Percentiles rank a stretch among this genome's conserved stretches.
These are phyloP conservation scores for Nannobrachium achirus DNA, from an alignment of 2,113 vertebrate genomes.

Conservation along the genomic window DNA sequence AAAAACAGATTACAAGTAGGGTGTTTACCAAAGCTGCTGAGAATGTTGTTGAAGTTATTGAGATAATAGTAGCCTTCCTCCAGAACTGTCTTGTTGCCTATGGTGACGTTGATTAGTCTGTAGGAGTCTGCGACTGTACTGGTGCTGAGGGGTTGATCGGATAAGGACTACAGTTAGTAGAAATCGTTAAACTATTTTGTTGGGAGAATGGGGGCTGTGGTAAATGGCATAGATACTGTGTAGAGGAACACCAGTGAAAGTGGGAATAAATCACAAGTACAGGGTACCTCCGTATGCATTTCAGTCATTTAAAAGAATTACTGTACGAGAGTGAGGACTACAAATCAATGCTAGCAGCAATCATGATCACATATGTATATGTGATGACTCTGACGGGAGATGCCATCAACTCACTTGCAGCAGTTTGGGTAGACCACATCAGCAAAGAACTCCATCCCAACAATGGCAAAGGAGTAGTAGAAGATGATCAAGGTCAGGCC, in stretches of 20 bases:
- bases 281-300: not conserved
- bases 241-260: not conserved
- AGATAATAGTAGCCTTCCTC: conserved; percentile 98
- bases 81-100: conserved; percentile 87
- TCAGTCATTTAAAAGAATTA: not conserved
- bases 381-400: not conserved
- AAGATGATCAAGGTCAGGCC: conserved; percentile 96
- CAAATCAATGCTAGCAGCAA: not conserved
- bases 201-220: too few species aligned
- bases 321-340: not conserved
- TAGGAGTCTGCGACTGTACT: conserved; percentile 95
- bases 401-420: conserved; percentile 89
- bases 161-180: not conserved
- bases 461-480: conserved; percentile 98
- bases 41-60: conserved; percentile 97
- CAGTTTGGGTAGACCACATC: conserved; percentile 92
- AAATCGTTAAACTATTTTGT: too few species aligned
- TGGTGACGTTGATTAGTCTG: conserved; percentile 85
- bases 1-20: not conserved
- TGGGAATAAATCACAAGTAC: not conserved
- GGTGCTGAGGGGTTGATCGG: conserved; percentile 68
- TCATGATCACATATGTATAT: not conserved
- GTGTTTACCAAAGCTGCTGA: conserved; percentile 93
- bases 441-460: conserved; percentile 98
- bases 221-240: too few species aligned